These are phyloP conservation scores for Masticophis lateralis DNA, from an alignment of 2,797 vertebrate species.

Conservation along the genomic window DNA sequence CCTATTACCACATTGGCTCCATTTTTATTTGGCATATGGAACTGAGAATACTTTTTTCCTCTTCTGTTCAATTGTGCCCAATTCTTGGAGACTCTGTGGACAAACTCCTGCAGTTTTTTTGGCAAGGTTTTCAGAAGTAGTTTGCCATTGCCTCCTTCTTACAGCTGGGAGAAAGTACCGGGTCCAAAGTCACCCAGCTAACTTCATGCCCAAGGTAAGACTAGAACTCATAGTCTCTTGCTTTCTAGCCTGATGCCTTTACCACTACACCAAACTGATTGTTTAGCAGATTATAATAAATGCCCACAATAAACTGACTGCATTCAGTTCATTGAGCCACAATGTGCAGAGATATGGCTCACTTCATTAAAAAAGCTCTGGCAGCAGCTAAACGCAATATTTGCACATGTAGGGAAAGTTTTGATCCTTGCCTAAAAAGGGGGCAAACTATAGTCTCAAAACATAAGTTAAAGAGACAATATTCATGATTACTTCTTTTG, in stretches of 20 bases:
- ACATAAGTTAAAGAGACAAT: neutral
- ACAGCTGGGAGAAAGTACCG: neutral
- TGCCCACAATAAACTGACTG: neutral
- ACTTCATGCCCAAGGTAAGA: neutral
- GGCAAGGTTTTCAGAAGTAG: neutral
- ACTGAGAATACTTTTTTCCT: too few species aligned
- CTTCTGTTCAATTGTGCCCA: too few species aligned
- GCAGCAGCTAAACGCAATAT: neutral
- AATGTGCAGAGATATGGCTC: neutral
- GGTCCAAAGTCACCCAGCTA: neutral
- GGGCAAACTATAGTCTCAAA: neutral
- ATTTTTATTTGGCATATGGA: too few species aligned
- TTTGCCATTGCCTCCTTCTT: neutral
- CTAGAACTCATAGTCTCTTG: neutral
- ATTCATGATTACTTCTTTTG: neutral
- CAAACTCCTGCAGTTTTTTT: too few species aligned
- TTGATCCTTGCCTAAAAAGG: neutral
- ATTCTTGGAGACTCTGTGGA: too few species aligned
- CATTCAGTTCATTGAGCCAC: neutral
- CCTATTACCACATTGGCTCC: too few species aligned
- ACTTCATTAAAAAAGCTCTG: neutral
- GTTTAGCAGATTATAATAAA: neutral
- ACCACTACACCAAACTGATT: neutral
- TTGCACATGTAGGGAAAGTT: neutral
- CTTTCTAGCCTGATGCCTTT: neutral